These are phyloP conservation scores for Resseliella maxima DNA, from an alignment of 2,888 invertebrate genomes.

Conservation along the genomic window DNA sequence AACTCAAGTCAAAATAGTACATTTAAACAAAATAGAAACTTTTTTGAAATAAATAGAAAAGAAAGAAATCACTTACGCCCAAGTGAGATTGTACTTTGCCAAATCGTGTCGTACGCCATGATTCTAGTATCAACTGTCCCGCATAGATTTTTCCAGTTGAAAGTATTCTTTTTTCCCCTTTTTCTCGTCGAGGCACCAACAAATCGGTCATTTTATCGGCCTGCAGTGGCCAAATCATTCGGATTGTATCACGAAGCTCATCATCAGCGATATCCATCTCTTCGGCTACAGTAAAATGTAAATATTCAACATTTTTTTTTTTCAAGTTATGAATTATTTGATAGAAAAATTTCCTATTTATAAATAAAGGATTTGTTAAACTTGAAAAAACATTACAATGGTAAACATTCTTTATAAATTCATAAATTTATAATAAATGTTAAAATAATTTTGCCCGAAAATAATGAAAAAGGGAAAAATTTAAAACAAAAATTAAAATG, in stretches of 20 bases:
- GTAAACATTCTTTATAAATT: too few species aligned
- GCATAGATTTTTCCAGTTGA: slow-evolving; percentile 99
- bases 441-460: too few species aligned
- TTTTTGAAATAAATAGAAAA: too few species aligned
- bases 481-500: not conserved
- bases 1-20: not conserved
- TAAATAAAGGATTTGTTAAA: too few species aligned
- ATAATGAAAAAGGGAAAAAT: not conserved
- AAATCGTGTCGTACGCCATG: slow-evolving; percentile 93
- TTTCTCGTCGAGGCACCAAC: slow-evolving; percentile 90
- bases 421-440: too few species aligned
- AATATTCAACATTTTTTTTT: too few species aligned
- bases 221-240: slow-evolving; percentile 97
- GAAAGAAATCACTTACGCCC: slow-evolving; percentile 86
- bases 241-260: slow-evolving; percentile 93
- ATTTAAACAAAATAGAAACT: too few species aligned
- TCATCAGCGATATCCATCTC: slow-evolving; percentile 99
- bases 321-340: too few species aligned
- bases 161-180: slow-evolving; percentile 85
- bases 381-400: too few species aligned
- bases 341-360: too few species aligned
- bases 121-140: slow-evolving; percentile 94
- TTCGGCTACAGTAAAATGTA: slow-evolving; percentile 74
- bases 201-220: slow-evolving; percentile 96
- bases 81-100: slow-evolving; percentile 84